Evolutionary conservation across 2,113 vertebrate species (phyloP), one percentile per base, ranked within the genome.

Genomic region (Ceyx melanurus): DNA sequence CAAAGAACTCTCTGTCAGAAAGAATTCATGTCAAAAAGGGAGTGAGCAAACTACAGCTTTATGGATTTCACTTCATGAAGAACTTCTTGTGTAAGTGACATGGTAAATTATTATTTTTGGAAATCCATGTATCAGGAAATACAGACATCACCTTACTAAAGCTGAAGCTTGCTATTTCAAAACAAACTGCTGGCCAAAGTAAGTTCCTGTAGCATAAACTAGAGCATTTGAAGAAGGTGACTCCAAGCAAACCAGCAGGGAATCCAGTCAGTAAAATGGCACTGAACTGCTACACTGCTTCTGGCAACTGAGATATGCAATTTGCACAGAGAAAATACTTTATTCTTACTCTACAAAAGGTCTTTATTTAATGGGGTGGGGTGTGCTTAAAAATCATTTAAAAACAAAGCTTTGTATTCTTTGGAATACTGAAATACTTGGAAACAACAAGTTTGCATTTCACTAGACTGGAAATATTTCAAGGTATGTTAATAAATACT

Each of bases 191-290:
- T 65, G 61, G 91, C 62, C 85, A 88, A 88, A 85, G 1, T 48
- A 82, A 93, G 56, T 58, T 92, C 70, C 73, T 86, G 68, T 25
- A 60, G 54, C 77, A 23, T 37, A 40, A 8, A 71, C 71, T 1
- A 89, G 20, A 53, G 13, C 23, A 14, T 77, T 95, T 93, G 51
- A 89, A 45, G 28, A 77, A 21, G 42, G 79, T n/a, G 58, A 65
- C 58, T 88, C 65, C 79, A 93, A 96, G 79, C 13, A 82, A 81
- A 96, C 26, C 43, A 75, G 56, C 17, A 60, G 33, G 65, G 91
- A 95, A 89, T 31, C 71, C 0, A 87, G 56, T 82, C 78, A 77
- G 33, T 78, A 68, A 85, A 85, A 90, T 40, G 6, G 54, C 2
- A 68, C 25, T 65, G n/a, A 88, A 64, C 33, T 70, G 57, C 15